Evolutionary conservation across 37 sponge, comb jelly and placozoan genomes (phyloP).

Genomic region (Trichoplax adhaerens): DNA sequence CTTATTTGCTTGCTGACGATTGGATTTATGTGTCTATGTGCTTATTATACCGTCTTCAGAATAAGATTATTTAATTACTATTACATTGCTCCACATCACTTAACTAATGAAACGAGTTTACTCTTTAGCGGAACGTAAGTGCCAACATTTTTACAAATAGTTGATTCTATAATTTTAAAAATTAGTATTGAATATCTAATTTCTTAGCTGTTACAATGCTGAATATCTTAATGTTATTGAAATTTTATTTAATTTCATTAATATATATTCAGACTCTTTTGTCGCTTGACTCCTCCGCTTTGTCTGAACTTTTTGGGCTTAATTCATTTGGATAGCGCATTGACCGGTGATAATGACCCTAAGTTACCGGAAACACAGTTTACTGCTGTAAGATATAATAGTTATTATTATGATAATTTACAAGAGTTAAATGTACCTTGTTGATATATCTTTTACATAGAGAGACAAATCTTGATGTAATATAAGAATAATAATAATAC

Average conservation of each 20-base stretch:
- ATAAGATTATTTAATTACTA: conserved; percentile 89
- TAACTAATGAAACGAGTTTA: conserved; percentile 81
- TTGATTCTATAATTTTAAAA: background rate
- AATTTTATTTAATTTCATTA: conserved; percentile 1
- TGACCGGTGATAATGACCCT: conserved; percentile 13
- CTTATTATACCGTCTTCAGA: conserved; percentile 87
- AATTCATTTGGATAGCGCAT: conserved; percentile 33
- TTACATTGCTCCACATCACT: conserved; percentile 72
- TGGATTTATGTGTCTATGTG: conserved; percentile 81
- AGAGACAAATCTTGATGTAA: background rate
- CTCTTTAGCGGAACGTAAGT: conserved; percentile 79
- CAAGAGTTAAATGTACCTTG: background rate
- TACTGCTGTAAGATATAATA: conserved; percentile 23
- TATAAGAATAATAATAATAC: background rate
- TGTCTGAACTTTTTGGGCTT: conserved; percentile 87
- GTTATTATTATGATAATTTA: background rate
- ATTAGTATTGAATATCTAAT: background rate
- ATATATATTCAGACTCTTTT: conserved; percentile 42
- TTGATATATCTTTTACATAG: background rate
- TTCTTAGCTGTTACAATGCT: background rate
- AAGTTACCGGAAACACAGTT: conserved; percentile 36
- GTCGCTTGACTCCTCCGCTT: conserved; percentile 79
- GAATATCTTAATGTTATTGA: background rate
- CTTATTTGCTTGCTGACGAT: conserved; percentile 48
- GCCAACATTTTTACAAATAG: background rate